Conservation (phyloP, 2,888 invertebrate genomes). For the Hyposoter didymator region DNA sequence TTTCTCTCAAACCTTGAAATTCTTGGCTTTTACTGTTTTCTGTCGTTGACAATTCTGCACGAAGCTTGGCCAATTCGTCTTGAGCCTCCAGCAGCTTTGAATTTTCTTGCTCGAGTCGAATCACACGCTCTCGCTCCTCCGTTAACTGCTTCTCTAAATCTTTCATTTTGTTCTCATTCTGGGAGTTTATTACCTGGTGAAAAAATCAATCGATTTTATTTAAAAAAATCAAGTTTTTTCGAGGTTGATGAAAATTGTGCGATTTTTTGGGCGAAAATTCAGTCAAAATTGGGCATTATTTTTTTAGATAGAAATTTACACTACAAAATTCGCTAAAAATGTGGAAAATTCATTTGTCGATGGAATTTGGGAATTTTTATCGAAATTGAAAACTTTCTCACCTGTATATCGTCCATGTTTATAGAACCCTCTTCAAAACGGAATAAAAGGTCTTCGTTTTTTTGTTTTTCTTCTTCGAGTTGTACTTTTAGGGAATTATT, state of each 20-base stretch:
- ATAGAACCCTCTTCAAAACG: conserved; percentile 96
- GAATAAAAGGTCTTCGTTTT: conserved; percentile 95
- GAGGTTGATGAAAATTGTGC: neutral
- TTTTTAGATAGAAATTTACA: too few relatives aligned
- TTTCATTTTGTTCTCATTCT: conserved; percentile 84
- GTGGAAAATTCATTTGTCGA: too few relatives aligned
- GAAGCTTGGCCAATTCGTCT: conserved; percentile 87
- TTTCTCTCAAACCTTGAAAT: neutral
- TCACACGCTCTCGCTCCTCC: conserved; percentile 84
- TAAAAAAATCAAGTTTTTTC: neutral
- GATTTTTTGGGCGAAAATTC: neutral
- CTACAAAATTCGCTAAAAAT: too few relatives aligned
- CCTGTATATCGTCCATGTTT: conserved; percentile 94
- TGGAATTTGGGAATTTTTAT: neutral
- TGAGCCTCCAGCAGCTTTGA: conserved; percentile 88
- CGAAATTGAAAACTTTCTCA: conserved; percentile 83
- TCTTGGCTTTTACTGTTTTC: neutral
- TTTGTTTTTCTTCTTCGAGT: conserved; percentile 92
- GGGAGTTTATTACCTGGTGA: conserved; percentile 84
- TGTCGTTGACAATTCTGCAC: conserved; percentile 85
- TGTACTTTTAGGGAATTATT: conserved; percentile 85
- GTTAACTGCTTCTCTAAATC: conserved; percentile 84
- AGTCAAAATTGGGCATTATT: neutral
- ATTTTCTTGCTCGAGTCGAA: conserved; percentile 85
- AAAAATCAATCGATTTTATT: conserved; percentile 14